Conservation (phyloP, 2,888 invertebrate species). For the Drosophila macrospina region DNA sequence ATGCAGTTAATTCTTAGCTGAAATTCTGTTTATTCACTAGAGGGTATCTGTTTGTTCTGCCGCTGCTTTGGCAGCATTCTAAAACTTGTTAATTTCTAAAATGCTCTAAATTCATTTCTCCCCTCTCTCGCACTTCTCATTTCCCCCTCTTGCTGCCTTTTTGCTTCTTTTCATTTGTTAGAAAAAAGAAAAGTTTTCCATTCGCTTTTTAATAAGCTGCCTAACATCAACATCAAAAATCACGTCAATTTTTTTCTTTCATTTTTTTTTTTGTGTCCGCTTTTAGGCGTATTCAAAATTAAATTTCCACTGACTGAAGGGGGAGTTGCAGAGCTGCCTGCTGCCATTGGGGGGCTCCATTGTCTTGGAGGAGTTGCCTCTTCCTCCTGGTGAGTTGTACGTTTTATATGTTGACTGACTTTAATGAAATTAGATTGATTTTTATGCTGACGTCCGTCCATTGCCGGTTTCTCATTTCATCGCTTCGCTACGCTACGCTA, state of each 20-base stretch:
- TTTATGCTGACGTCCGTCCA: slow-evolving; percentile 67
- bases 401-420: slow-evolving; percentile 69
- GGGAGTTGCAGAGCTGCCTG: not conserved
- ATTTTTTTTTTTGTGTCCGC: not conserved
- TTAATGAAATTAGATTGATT: slow-evolving; percentile 79
- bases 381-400: too few relatives aligned
- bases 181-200: slow-evolving; percentile 1
- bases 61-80: too few relatives aligned
- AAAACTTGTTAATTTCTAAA: not conserved
- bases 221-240: slow-evolving; percentile 32
- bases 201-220: slow-evolving; percentile 45
- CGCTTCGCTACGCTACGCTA: not conserved
- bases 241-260: slow-evolving; percentile 10
- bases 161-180: not conserved
- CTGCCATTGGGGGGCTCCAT: slow-evolving; percentile 23
- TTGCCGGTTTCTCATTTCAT: not conserved
- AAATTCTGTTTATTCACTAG: too few relatives aligned
- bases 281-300: slow-evolving; percentile 54
- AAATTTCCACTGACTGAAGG: slow-evolving; percentile 33
- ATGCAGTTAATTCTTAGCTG: too few relatives aligned
- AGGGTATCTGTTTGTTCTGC: not conserved
- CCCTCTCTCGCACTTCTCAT: not conserved
- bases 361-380: too few relatives aligned
- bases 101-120: not conserved
- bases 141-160: not conserved